Conservation (phyloP, 2,888 invertebrate species). For the Cecidostiba fungosa region DNA sequence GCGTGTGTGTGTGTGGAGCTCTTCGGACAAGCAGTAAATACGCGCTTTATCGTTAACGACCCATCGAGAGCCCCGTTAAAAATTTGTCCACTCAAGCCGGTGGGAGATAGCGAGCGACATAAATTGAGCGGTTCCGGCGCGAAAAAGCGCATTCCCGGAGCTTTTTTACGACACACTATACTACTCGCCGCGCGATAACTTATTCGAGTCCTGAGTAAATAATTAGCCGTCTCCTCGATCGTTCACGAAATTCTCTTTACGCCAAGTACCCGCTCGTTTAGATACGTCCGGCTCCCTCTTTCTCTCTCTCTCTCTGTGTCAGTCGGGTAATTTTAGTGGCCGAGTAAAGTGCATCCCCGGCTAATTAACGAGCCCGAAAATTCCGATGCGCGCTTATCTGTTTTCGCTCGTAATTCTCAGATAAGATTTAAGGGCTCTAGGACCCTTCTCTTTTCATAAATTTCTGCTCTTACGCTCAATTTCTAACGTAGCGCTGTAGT, state of each 20-base stretch:
- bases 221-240: constrained; percentile 36
- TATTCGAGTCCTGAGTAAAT: constrained; percentile 47
- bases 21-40: not conserved
- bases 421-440: constrained; percentile 53
- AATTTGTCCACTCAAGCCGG: constrained; percentile 25
- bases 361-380: constrained; percentile 51
- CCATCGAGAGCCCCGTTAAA: not conserved
- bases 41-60: not conserved
- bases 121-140: constrained; percentile 33
- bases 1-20: no score
- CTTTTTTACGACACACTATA: not conserved
- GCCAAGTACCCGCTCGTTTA: constrained; percentile 36
- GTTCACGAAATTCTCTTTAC: constrained; percentile 38
- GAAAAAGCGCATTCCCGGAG: constrained; percentile 23
- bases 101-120: not conserved
- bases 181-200: constrained; percentile 36
- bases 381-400: constrained; percentile 21
- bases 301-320: not conserved
- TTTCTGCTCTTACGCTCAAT: constrained; percentile 39
- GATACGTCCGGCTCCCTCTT: not conserved
- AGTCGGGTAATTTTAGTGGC: constrained; percentile 40
- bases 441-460: constrained; percentile 39
- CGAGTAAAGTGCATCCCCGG: constrained; percentile 38
- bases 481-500: constrained; percentile 20
- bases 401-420: constrained; percentile 52